Conservation (phyloP, 1,140 invertebrate species). For the Neotoxoptera formosana region DNA sequence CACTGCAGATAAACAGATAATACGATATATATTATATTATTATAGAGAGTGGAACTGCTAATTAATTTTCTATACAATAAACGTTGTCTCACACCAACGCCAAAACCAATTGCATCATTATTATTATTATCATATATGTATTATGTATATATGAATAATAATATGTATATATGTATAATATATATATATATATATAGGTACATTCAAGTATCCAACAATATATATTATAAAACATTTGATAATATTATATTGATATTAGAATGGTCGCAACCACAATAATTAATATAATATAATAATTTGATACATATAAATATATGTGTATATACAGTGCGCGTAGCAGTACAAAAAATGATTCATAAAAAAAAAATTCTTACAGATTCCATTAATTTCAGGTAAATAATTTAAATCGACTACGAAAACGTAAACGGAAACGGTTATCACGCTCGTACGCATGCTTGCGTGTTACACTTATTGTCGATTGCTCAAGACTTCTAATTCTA, state of each 20-base stretch:
- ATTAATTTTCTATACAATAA: neutral
- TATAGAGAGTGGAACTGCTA: neutral
- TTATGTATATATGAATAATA: neutral
- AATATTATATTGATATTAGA: neutral
- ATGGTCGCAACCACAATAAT: neutral
- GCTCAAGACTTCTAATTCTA: neutral
- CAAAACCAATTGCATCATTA: neutral
- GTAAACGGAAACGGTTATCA: too few relatives aligned
- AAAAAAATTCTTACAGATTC: neutral
- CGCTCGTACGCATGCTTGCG: neutral
- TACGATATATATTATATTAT: neutral
- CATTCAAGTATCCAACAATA: neutral
- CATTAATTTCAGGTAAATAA: neutral
- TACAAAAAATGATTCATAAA: slow-evolving; percentile 2
- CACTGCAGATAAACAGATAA: neutral
- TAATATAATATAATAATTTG: neutral
- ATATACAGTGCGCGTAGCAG: neutral
- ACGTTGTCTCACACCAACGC: neutral
- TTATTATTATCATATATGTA: neutral
- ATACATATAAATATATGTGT: too few relatives aligned
- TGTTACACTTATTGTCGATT: neutral
- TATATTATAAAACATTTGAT: slow-evolving; percentile 7
- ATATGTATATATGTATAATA: neutral
- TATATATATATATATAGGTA: neutral
- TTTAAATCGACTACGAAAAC: slow-evolving; percentile 10